These are phyloP conservation scores for Tetranychus piercei DNA, from an alignment of 2,888 invertebrate genomes.

Conservation along the genomic window DNA sequence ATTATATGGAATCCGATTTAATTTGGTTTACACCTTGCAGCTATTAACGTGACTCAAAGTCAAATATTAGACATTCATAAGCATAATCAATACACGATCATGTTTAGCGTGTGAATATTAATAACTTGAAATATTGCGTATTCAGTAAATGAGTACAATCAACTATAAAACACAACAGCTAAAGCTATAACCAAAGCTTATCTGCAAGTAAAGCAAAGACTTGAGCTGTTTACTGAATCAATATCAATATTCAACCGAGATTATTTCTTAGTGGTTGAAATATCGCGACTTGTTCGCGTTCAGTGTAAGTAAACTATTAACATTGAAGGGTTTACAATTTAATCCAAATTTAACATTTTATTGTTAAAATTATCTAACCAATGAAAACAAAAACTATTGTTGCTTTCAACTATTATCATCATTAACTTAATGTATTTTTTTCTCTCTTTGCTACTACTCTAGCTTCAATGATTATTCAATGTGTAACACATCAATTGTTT, in stretches of 20 bases:
- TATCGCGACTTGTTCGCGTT: no score
- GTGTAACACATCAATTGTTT: neutral
- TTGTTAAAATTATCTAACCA: no score
- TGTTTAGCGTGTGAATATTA: neutral
- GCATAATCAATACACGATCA: neutral
- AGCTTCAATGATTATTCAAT: neutral
- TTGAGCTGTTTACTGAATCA: neutral
- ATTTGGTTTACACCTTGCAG: neutral
- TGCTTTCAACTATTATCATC: neutral
- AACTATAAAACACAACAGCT: no score
- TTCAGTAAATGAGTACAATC: no score
- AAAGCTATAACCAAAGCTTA: no score
- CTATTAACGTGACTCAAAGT: conserved; percentile 1
- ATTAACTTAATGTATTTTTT: neutral
- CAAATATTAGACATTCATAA: neutral
- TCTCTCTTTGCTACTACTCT: neutral
- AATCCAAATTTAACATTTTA: neutral
- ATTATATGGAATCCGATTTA: neutral
- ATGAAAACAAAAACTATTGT: neutral
- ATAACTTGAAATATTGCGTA: no score
- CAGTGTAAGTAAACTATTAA: neutral
- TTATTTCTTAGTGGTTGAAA: neutral
- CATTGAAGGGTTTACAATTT: neutral
- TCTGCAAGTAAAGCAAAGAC: no score
- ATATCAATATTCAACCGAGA: neutral